phyloP scores from a whole-genome alignment of 1,140 invertebrate genomes.

The Druon quercuslanigerum region DNA sequence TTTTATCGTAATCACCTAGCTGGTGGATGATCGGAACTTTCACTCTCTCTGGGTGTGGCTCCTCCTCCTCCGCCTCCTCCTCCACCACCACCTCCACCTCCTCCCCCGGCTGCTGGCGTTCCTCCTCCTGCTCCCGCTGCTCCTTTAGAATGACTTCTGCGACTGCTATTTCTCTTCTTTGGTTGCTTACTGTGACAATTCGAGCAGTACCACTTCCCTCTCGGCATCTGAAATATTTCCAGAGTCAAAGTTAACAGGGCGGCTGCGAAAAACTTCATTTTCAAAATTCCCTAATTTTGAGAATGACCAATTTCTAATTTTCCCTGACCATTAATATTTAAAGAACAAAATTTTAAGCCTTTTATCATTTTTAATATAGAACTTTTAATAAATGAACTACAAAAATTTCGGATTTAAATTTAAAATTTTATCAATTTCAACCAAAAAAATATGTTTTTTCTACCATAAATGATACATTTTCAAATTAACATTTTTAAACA shows the following conservation, averaged over 20 bases:
- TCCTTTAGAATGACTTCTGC: slow-evolving; percentile 74
- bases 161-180: slow-evolving; percentile 81
- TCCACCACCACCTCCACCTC: slow-evolving; percentile 38
- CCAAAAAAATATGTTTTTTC: no score
- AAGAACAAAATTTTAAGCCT: no score
- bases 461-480: no score
- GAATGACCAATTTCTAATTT: no score
- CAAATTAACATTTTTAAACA: no score
- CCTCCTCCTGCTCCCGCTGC: slow-evolving; percentile 51
- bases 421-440: no score
- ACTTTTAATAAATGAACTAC: no score
- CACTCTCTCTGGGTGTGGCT: slow-evolving; percentile 72
- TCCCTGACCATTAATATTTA: no score
- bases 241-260: not conserved
- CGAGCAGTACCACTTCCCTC: slow-evolving; percentile 91
- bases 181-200: slow-evolving; percentile 88
- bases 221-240: slow-evolving; percentile 78
- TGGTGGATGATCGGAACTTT: slow-evolving; percentile 78
- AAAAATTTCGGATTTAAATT: no score
- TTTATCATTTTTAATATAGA: no score
- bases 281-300: no score
- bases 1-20: slow-evolving; percentile 76
- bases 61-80: slow-evolving; percentile 50
- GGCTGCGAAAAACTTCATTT: no score
- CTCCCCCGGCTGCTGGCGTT: slow-evolving; percentile 43